These are phyloP conservation scores for Podarcis lilfordi DNA, from an alignment of 2,797 vertebrate species.

Conservation along the genomic window DNA sequence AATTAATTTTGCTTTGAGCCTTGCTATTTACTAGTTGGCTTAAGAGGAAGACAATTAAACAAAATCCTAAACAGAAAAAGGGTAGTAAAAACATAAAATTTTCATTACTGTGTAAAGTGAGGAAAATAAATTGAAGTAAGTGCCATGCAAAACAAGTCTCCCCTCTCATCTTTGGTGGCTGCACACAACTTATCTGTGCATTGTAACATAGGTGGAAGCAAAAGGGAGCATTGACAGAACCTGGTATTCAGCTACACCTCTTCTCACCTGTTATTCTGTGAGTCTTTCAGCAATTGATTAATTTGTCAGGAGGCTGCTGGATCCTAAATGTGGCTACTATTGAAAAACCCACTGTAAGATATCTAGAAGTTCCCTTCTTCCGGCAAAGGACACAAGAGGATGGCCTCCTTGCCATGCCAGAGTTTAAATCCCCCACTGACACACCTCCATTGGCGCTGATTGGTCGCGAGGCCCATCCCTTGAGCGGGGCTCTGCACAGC, in stretches of 20 bases:
- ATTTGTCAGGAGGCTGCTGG: too few species aligned
- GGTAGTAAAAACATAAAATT: slow-evolving; percentile 7
- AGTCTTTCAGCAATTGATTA: not conserved
- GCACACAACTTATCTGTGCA: not conserved
- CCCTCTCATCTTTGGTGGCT: too few species aligned
- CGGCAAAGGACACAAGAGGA: too few species aligned
- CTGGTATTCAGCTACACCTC: not conserved
- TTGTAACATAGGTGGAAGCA: too few species aligned
- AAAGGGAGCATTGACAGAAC: not conserved
- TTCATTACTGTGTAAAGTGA: not conserved
- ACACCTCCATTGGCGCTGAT: too few species aligned
- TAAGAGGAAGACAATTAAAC: slow-evolving; percentile 29
- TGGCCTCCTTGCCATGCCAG: too few species aligned
- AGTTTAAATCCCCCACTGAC: too few species aligned
- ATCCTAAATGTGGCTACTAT: not conserved
- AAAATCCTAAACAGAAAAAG: slow-evolving; percentile 28
- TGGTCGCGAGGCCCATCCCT: too few species aligned
- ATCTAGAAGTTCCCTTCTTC: not conserved
- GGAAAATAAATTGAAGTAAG: not conserved
- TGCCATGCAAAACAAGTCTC: not conserved
- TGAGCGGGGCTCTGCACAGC: too few species aligned
- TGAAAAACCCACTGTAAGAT: not conserved
- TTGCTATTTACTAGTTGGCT: slow-evolving; percentile 52
- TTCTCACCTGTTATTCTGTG: not conserved
- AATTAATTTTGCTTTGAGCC: slow-evolving; percentile 61